Conservation (phyloP, 2,888 invertebrate genomes). For the Stegophylla sp. region DNA sequence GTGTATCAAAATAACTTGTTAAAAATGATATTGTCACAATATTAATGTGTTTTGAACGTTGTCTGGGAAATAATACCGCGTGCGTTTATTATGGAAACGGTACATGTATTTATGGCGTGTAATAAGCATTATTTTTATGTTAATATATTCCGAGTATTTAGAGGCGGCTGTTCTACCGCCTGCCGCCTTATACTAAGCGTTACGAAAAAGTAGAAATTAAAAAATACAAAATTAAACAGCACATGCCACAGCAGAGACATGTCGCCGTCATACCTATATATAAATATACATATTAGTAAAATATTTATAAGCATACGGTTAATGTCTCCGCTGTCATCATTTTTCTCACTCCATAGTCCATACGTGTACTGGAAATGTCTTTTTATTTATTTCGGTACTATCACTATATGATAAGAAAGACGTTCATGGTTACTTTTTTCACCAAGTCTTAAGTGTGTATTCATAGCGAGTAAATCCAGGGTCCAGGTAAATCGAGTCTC, state of each 20-base stretch:
- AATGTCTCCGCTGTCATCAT: neutral
- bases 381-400: too few species aligned
- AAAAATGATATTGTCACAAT: neutral
- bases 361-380: neutral
- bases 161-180: neutral
- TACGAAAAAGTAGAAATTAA: neutral
- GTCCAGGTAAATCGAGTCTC: too few species aligned
- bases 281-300: neutral
- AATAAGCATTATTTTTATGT: constrained; percentile 6
- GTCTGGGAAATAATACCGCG: neutral
- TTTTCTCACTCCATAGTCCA: too few species aligned
- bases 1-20: neutral
- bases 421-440: too few species aligned
- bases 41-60: neutral
- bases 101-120: neutral
- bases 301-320: neutral
- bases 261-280: neutral
- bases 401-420: too few species aligned
- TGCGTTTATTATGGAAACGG: neutral
- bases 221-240: neutral
- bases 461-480: too few species aligned
- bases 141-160: constrained; percentile 20
- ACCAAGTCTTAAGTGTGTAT: too few species aligned
- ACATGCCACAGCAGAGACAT: neutral
- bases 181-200: neutral